A percentile compares a stretch with the other conserved stretches of the same genome.
phyloP scores from a whole-genome alignment of 2,797 vertebrate genomes.

The Cossypha polioptera region DNA sequence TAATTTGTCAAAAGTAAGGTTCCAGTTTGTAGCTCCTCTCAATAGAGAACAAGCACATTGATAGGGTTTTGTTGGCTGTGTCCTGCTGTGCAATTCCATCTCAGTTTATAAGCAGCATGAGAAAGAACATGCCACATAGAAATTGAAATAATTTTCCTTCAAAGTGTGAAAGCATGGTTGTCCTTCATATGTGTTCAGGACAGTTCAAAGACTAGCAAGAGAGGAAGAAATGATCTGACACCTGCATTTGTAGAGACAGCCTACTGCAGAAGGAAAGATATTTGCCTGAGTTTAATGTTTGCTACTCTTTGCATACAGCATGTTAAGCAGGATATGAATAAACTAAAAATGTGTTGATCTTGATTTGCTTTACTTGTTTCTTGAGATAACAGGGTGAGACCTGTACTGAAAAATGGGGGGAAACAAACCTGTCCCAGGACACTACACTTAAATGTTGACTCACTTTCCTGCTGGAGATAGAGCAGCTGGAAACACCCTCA shows the following conservation, averaged over 20 bases:
- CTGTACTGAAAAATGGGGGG: background rate
- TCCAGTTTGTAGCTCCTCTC: background rate
- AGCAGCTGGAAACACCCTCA: background rate
- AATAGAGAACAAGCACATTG: background rate
- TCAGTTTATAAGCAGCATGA: conserved; percentile 41
- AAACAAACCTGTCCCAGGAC: background rate
- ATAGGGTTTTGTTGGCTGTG: conserved; percentile 31
- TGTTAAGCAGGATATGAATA: background rate
- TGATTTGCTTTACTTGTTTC: background rate
- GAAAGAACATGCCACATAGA: background rate
- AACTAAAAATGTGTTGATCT: background rate
- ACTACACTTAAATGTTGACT: background rate
- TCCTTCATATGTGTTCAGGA: background rate
- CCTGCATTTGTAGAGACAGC: background rate
- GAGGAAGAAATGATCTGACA: background rate
- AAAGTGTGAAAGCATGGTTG: background rate
- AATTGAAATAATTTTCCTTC: background rate
- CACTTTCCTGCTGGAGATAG: background rate
- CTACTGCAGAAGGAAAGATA: background rate
- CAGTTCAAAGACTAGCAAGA: background rate
- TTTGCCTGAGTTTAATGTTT: background rate
- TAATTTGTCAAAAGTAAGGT: background rate
- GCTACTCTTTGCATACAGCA: background rate
- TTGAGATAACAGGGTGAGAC: background rate
- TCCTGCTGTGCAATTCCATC: conserved; percentile 43